These are phyloP conservation scores for Carpatolechia fugitivella DNA, from an alignment of 2,888 invertebrate species.

Conservation along the genomic window DNA sequence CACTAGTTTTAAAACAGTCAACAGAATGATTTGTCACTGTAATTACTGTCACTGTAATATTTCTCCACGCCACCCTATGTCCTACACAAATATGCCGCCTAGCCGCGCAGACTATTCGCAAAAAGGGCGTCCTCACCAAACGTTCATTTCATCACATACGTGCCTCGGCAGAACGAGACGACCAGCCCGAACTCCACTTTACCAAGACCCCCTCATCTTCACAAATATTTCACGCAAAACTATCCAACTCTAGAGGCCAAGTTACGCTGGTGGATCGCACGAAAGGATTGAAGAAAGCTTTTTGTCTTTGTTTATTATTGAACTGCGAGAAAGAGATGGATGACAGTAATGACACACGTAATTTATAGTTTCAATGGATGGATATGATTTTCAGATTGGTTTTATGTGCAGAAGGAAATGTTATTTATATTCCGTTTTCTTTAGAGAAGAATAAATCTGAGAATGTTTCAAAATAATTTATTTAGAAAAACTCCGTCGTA, in stretches of 20 bases:
- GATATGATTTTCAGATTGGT: conserved; percentile 13
- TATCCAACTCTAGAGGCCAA: conserved; percentile 27
- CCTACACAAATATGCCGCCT: conserved; percentile 72
- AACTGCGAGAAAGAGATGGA: conserved; percentile 45
- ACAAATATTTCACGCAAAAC: neutral
- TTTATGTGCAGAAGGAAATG: conserved; percentile 3
- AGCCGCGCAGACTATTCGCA: conserved; percentile 75
- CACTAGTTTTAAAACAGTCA: too few relatives aligned
- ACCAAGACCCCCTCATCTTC: conserved; percentile 16
- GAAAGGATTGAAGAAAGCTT: conserved; percentile 43
- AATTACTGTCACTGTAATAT: neutral
- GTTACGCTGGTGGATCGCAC: conserved; percentile 31
- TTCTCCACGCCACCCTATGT: conserved; percentile 26
- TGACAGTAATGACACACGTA: conserved; percentile 37
- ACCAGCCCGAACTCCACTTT: conserved; percentile 20
- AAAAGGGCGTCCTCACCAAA: conserved; percentile 73
- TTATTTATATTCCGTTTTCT: neutral
- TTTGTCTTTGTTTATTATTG: conserved; percentile 62
- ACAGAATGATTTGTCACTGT: neutral
- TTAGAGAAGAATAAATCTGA: neutral
- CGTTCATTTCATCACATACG: conserved; percentile 70
- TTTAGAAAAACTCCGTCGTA: too few relatives aligned
- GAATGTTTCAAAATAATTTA: too few relatives aligned
- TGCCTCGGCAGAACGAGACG: conserved; percentile 54
- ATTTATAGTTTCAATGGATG: conserved; percentile 15